A percentile compares a stretch with the other conserved stretches of the same genome.
phyloP scores from a whole-genome alignment of 2,888 invertebrate genomes.

The Pseudanteris insignis region DNA sequence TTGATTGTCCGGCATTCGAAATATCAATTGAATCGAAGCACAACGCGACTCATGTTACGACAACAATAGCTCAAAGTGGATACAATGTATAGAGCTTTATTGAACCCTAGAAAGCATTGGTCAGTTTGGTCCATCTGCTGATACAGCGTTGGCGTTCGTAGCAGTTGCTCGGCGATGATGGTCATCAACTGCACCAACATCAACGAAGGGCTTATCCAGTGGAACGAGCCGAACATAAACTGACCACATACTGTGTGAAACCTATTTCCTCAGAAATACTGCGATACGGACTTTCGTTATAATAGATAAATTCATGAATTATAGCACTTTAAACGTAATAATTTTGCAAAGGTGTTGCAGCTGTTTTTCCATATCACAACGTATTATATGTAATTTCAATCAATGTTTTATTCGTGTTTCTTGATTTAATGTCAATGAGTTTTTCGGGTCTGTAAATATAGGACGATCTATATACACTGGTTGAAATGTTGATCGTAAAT shows the following conservation, averaged over 20 bases:
- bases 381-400: too few species aligned
- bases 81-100: conserved; percentile 62
- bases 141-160: conserved; percentile 54
- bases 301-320: too few species aligned
- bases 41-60: conserved; percentile 46
- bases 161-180: conserved; percentile 45
- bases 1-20: conserved; percentile 28
- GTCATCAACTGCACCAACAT: conserved; percentile 57
- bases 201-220: conserved; percentile 44
- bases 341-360: too few species aligned
- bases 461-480: too few species aligned
- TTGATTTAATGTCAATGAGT: too few species aligned
- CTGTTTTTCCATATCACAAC: too few species aligned
- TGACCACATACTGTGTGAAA: conserved; percentile 41
- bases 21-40: conserved; percentile 43
- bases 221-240: conserved; percentile 43
- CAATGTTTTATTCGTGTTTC: too few species aligned
- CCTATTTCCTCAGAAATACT: conserved; percentile 42
- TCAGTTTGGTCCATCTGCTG: conserved; percentile 65
- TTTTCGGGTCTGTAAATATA: too few species aligned
- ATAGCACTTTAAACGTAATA: too few species aligned
- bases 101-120: conserved; percentile 60
- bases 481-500: too few species aligned
- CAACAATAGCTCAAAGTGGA: conserved; percentile 53
- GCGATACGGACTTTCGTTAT: too few species aligned